phyloP scores from a whole-genome alignment of 92 coral and sea anemone genomes.

The Pocillopora grandis region DNA sequence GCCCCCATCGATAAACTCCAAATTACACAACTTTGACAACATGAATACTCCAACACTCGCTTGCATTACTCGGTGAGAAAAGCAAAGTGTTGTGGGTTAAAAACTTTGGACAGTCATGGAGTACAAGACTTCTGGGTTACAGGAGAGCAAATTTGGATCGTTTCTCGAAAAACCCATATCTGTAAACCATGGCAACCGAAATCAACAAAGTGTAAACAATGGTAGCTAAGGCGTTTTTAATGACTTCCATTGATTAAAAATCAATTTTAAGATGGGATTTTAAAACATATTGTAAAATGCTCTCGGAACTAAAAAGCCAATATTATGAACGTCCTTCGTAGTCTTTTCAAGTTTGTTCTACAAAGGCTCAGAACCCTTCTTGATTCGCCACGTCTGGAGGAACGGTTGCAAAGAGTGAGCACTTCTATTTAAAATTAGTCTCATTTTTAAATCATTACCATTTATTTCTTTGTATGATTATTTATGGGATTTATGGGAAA shows the following conservation, averaged over 20 bases:
- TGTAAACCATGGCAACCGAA: conserved; percentile 39
- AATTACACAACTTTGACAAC: background rate
- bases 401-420: too few species aligned
- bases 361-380: too few species aligned
- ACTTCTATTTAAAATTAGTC: too few species aligned
- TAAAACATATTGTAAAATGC: conserved; percentile 3
- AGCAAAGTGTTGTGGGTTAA: conserved; percentile 3
- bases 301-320: too few species aligned
- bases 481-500: too few species aligned
- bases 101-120: background rate
- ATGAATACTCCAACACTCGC: too few species aligned
- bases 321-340: too few species aligned
- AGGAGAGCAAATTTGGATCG: conserved; percentile 13
- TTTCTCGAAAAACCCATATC: background rate
- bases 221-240: conserved; percentile 23
- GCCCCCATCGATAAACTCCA: background rate
- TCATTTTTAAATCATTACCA: too few species aligned
- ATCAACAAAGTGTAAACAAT: background rate
- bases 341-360: too few species aligned
- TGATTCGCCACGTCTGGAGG: too few species aligned
- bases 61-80: background rate
- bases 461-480: too few species aligned
- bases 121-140: background rate
- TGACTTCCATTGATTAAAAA: background rate
- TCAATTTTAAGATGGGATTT: conserved; percentile 20